phyloP scores from a whole-genome alignment of 2,888 invertebrate genomes.

The Phymatocera aterrima region DNA sequence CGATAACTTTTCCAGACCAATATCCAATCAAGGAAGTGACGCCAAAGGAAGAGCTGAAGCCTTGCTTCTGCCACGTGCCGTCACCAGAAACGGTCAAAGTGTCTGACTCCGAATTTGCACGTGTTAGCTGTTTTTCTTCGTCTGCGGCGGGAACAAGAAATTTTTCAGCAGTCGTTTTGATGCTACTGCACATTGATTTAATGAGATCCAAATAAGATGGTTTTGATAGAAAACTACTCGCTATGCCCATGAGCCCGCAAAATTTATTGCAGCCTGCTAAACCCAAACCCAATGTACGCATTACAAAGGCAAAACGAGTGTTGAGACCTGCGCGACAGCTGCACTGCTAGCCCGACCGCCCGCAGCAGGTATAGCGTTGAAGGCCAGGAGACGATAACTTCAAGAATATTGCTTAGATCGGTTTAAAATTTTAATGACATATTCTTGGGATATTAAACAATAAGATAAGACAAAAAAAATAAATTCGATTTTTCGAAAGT shows the following conservation, averaged over 20 bases:
- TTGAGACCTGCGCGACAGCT: conserved; percentile 33
- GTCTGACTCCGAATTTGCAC: conserved; percentile 31
- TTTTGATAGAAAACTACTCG: conserved; percentile 54
- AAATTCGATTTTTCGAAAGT: conserved; percentile 20
- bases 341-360: conserved; percentile 24
- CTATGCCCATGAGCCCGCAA: conserved; percentile 54
- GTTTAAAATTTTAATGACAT: conserved; percentile 16
- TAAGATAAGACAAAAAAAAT: conserved; percentile 17
- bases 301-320: conserved; percentile 50
- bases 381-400: conserved; percentile 24
- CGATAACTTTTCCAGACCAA: conserved; percentile 38
- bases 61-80: conserved; percentile 47
- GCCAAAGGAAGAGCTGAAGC: conserved; percentile 36
- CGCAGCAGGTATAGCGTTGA: conserved; percentile 19
- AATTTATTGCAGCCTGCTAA: conserved; percentile 52
- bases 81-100: conserved; percentile 20
- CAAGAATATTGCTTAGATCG: conserved; percentile 13
- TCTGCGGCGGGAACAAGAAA: conserved; percentile 25
- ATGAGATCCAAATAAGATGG: conserved; percentile 46
- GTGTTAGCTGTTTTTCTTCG: conserved; percentile 28
- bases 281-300: conserved; percentile 53
- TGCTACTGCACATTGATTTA: conserved; percentile 19
- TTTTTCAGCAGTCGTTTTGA: conserved; percentile 31
- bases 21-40: conserved; percentile 46
- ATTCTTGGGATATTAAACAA: conserved; percentile 13